phyloP scores from a whole-genome alignment of 2,888 invertebrate genomes.

The Meteorus cinctellus region DNA sequence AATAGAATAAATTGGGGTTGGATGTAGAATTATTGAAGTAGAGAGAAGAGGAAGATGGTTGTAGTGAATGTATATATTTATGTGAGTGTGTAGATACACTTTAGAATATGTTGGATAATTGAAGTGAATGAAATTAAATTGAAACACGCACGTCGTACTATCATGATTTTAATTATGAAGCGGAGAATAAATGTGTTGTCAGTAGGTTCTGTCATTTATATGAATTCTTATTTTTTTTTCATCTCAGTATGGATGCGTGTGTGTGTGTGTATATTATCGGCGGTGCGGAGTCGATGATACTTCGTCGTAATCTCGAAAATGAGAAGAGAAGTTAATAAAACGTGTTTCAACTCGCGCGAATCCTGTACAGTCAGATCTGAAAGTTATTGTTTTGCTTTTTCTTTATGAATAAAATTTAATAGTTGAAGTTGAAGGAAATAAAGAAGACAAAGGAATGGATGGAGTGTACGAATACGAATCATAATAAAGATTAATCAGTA shows the following conservation, averaged over 20 bases:
- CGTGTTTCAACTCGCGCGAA: constrained; percentile 61
- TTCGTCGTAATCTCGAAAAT: constrained; percentile 34
- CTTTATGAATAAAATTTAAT: background rate
- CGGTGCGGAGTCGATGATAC: constrained; percentile 19
- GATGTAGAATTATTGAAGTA: background rate
- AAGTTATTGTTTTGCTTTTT: constrained; percentile 52
- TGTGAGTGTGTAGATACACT: background rate
- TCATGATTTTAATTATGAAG: constrained; percentile 13
- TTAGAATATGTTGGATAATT: constrained; percentile 9
- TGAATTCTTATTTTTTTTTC: background rate
- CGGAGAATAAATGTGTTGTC: background rate
- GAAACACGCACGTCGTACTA: constrained; percentile 13
- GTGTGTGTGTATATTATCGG: constrained; percentile 5
- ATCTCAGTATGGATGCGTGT: background rate
- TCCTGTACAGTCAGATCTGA: constrained; percentile 61
- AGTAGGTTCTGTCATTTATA: background rate
- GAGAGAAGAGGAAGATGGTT: background rate
- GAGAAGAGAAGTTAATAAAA: constrained; percentile 57
- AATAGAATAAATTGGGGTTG: background rate
- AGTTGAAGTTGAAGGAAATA: background rate
- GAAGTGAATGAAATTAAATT: constrained; percentile 13
- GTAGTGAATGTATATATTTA: background rate
- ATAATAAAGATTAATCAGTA: constrained; percentile 26
- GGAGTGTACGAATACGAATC: constrained; percentile 5
- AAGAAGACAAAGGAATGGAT: background rate